A percentile compares a stretch with the other conserved stretches of the same genome.
Conservation (phyloP, 2,888 invertebrate species). For the Phortica magna region DNA sequence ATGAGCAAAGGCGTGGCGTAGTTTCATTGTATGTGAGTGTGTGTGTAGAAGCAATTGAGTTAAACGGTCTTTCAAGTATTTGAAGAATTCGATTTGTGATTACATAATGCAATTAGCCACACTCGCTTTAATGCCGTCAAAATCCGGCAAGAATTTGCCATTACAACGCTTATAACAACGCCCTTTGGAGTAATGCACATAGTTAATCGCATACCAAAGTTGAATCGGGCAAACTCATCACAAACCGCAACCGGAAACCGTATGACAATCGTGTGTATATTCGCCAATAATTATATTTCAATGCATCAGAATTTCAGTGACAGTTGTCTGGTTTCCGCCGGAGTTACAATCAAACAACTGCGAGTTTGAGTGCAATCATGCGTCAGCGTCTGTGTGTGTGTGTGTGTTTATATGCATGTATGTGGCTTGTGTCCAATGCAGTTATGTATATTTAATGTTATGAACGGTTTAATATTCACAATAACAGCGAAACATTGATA, state of each 20-base stretch:
- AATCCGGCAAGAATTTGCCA: neutral
- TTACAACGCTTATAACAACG: neutral
- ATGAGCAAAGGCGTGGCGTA: too few relatives aligned
- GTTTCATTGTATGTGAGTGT: too few relatives aligned
- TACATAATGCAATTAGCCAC: neutral
- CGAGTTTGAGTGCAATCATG: neutral
- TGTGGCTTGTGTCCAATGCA: neutral
- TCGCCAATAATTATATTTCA: slow-evolving; percentile 76
- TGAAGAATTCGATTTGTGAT: neutral
- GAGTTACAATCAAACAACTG: slow-evolving; percentile 41
- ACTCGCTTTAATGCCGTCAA: neutral
- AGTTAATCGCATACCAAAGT: neutral
- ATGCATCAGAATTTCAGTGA: slow-evolving; percentile 69
- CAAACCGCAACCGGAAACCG: slow-evolving; percentile 62
- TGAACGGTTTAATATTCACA: slow-evolving; percentile 20
- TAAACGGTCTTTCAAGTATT: too few relatives aligned
- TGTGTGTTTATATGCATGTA: neutral
- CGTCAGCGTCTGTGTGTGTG: neutral
- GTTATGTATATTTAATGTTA: slow-evolving; percentile 27
- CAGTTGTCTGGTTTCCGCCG: slow-evolving; percentile 70
- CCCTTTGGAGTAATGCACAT: neutral
- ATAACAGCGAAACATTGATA: slow-evolving; percentile 49
- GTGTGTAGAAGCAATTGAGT: too few relatives aligned
- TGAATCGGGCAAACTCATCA: neutral
- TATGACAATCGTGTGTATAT: slow-evolving; percentile 71